These are phyloP conservation scores for Aphelinus atriplicis DNA, from an alignment of 1,140 invertebrate species.

Conservation along the genomic window DNA sequence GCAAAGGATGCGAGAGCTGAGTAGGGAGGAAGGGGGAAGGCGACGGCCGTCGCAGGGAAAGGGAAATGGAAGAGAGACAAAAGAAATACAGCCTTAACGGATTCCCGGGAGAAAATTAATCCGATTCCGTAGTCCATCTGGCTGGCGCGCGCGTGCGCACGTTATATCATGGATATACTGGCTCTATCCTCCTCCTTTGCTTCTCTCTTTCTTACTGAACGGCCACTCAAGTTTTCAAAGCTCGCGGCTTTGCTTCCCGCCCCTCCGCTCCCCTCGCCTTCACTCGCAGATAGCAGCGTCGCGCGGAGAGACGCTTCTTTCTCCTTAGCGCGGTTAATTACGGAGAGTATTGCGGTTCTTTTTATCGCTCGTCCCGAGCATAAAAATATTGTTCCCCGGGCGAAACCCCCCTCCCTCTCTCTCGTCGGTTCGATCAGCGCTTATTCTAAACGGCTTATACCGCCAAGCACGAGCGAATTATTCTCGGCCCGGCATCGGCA, in stretches of 20 bases:
- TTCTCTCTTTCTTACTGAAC: conserved; percentile 36
- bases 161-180: neutral
- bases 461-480: conserved; percentile 45
- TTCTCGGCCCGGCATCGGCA: too few relatives aligned
- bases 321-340: conserved; percentile 55
- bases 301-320: conserved; percentile 28
- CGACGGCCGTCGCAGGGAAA: neutral
- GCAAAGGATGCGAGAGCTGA: neutral
- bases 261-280: conserved; percentile 4
- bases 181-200: conserved; percentile 39
- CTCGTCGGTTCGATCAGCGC: neutral
- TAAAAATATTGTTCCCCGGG: conserved; percentile 52
- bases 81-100: conserved; percentile 22
- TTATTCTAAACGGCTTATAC: conserved; percentile 54
- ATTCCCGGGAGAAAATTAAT: conserved; percentile 47
- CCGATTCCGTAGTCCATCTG: conserved; percentile 41
- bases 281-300: neutral
- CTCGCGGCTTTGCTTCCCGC: conserved; percentile 26
- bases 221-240: conserved; percentile 51
- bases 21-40: neutral
- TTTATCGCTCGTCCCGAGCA: conserved; percentile 55
- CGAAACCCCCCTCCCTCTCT: conserved; percentile 24
- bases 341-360: conserved; percentile 54
- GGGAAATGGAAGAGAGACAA: conserved; percentile 37
- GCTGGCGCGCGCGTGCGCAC: neutral